These are phyloP conservation scores for Odiellus spinosus DNA, from an alignment of 2,888 invertebrate species.

Conservation along the genomic window DNA sequence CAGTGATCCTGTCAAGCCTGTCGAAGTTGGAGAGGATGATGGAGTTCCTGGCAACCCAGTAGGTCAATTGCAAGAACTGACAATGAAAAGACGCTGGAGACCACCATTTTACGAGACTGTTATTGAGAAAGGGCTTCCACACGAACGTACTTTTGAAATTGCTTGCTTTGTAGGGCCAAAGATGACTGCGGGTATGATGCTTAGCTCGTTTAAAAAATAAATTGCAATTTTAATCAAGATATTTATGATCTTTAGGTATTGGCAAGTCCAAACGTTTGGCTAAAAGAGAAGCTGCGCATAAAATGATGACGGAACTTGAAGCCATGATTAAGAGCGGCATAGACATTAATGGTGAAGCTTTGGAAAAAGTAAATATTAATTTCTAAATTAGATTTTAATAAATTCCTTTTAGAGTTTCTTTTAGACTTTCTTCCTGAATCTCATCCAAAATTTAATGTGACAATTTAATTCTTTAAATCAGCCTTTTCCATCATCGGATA, in stretches of 20 bases:
- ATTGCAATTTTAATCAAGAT: no score
- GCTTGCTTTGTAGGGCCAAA: constrained; percentile 52
- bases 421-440: not conserved
- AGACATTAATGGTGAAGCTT: no score
- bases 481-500: not conserved
- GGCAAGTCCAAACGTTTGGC: constrained; percentile 94
- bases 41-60: constrained; percentile 70
- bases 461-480: no score
- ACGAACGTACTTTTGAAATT: constrained; percentile 84
- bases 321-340: constrained; percentile 24
- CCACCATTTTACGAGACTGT: constrained; percentile 77
- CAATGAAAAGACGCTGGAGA: constrained; percentile 89
- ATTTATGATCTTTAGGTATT: constrained; percentile 25
- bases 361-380: constrained; percentile 3
- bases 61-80: constrained; percentile 79
- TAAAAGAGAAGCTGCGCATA: constrained; percentile 86
- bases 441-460: no score
- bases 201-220: no score
- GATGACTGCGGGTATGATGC: no score
- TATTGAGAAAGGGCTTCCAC: constrained; percentile 70
- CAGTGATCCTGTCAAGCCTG: constrained; percentile 8
- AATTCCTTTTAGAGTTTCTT: no score
- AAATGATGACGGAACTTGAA: constrained; percentile 61
- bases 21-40: constrained; percentile 53
- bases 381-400: no score